Evolutionary conservation across 2,888 invertebrate genomes (phyloP).

Genomic region (Thysanoteuthis rhombus): DNA sequence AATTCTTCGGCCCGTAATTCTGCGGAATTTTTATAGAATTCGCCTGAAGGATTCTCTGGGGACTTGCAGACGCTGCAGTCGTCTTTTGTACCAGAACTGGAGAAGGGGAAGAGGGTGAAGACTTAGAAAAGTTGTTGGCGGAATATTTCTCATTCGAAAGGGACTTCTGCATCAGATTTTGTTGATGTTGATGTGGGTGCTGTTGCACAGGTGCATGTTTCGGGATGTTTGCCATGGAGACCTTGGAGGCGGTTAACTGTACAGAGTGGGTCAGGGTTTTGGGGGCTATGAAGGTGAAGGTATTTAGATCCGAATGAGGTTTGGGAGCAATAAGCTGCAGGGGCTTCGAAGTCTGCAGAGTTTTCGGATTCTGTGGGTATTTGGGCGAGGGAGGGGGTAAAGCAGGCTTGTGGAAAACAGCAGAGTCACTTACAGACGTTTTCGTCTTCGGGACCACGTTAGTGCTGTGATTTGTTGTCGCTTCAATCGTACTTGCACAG

Average conservation of each 20-base stretch:
- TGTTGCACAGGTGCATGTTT: background rate
- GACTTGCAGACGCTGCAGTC: background rate
- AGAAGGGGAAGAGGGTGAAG: background rate
- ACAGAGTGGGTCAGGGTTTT: background rate
- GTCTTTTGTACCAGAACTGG: background rate
- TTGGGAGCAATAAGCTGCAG: slow-evolving; percentile 24
- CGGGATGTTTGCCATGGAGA: background rate
- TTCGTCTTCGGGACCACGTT: background rate
- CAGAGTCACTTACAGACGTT: background rate
- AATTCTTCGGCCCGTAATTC: slow-evolving; percentile 19
- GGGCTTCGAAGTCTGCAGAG: background rate
- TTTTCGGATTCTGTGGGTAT: background rate
- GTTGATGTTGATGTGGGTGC: background rate
- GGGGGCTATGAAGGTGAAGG: background rate
- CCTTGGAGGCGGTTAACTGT: background rate
- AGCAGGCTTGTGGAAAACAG: slow-evolving; percentile 13
- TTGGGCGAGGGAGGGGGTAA: background rate
- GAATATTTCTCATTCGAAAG: background rate
- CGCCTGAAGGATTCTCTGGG: background rate
- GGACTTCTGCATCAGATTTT: background rate
- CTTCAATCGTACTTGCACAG: background rate
- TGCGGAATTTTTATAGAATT: slow-evolving; percentile 18
- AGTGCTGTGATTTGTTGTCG: background rate
- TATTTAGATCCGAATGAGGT: background rate
- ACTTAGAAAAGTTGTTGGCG: background rate